These are phyloP conservation scores for Ginglymostoma cirratum DNA, from an alignment of 2,113 vertebrate genomes.

Conservation along the genomic window DNA sequence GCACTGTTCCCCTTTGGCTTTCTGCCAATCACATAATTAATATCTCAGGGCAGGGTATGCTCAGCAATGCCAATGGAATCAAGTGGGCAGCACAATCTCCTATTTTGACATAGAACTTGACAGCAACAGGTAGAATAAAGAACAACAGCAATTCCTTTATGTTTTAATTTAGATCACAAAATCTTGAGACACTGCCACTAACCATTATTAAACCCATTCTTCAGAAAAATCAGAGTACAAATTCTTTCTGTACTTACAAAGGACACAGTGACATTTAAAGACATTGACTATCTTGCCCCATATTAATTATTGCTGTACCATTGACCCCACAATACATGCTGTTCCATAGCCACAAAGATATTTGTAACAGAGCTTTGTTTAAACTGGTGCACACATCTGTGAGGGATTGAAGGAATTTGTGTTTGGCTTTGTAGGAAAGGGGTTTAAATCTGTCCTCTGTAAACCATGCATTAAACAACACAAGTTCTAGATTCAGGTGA, in stretches of 20 bases:
- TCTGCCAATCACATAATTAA: neutral
- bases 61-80: neutral
- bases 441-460: neutral
- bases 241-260: neutral
- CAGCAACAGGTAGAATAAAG: neutral
- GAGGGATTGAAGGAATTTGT: neutral
- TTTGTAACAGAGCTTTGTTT: neutral
- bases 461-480: neutral
- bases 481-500: neutral
- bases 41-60: neutral
- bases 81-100: neutral
- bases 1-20: neutral
- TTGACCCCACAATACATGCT: neutral
- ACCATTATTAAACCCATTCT: neutral
- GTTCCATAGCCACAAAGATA: neutral
- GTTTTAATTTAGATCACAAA: neutral
- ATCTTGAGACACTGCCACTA: neutral
- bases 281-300: neutral
- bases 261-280: slow-evolving; percentile 20
- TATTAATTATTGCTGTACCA: neutral
- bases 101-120: neutral
- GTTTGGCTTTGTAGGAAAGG: neutral
- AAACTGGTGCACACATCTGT: neutral
- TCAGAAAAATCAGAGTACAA: neutral
- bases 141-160: neutral